phyloP scores from a whole-genome alignment of 2,888 invertebrate species.

The Zelleria hepariella region DNA sequence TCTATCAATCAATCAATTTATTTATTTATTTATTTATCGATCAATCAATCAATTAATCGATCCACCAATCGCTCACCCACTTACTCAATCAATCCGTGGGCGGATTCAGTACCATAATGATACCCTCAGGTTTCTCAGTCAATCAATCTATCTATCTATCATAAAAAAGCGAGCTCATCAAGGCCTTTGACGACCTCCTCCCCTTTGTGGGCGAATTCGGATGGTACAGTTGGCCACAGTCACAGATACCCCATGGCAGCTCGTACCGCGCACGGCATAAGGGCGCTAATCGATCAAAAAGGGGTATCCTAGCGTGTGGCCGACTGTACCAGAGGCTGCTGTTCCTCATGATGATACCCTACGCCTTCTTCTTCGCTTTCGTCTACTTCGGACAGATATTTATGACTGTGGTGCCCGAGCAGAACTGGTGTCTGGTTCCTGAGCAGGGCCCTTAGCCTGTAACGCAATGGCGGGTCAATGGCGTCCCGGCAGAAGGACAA shows the following conservation, averaged over 20 bases:
- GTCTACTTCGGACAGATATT: conserved; percentile 64
- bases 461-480: too few relatives aligned
- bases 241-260: too few relatives aligned
- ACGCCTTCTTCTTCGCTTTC: conserved; percentile 60
- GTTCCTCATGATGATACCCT: conserved; percentile 60
- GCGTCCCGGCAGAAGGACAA: too few relatives aligned
- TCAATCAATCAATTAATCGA: too few relatives aligned
- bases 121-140: background rate
- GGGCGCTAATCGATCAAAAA: too few relatives aligned
- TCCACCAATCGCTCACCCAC: background rate
- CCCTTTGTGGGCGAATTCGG: conserved; percentile 57
- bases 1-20: background rate
- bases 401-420: conserved; percentile 53
- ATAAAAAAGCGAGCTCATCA: conserved; percentile 16
- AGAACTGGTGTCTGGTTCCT: conserved; percentile 51
- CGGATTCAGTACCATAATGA: background rate
- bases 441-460: too few relatives aligned
- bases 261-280: too few relatives aligned
- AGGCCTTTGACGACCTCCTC: conserved; percentile 55
- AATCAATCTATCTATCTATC: too few relatives aligned
- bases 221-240: too few relatives aligned
- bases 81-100: background rate
- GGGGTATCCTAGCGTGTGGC: too few relatives aligned
- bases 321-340: conserved; percentile 54
- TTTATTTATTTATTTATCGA: background rate